A percentile compares a stretch with the other conserved stretches of the same genome.
These are phyloP conservation scores for Brienomyrus longianalis DNA, from an alignment of 2,113 vertebrate genomes.

Conservation along the genomic window DNA sequence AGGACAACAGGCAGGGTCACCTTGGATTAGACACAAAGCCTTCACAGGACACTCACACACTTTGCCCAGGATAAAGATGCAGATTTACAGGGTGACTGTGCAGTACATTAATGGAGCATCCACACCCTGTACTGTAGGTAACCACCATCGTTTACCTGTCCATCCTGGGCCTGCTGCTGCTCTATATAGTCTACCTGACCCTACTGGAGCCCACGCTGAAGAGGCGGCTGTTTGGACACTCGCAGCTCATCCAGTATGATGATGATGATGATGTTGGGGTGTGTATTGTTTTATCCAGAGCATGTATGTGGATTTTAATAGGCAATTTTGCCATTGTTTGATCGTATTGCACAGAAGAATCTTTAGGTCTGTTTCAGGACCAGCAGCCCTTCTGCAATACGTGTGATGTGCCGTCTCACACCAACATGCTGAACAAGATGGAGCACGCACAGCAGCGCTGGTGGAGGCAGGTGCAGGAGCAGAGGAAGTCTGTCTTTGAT, in stretches of 20 bases:
- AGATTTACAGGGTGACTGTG: not conserved
- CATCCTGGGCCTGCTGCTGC: constrained; percentile 86
- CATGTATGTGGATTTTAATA: not conserved
- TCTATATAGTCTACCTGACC: constrained; percentile 98
- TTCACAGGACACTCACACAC: not conserved
- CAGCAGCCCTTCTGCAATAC: constrained; percentile 75
- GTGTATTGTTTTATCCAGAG: constrained; percentile 43
- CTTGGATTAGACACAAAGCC: not conserved
- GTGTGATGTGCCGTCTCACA: constrained; percentile 63
- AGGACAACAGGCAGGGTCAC: not conserved
- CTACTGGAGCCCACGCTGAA: constrained; percentile 90
- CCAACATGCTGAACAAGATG: constrained; percentile 73
- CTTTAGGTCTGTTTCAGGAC: constrained; percentile 47
- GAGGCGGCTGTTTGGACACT: constrained; percentile 90
- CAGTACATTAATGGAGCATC: not conserved
- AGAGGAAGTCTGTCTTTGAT: constrained; percentile 75
- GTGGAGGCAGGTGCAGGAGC: constrained; percentile 75
- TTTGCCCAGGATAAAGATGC: not conserved
- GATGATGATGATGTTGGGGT: constrained; percentile 77
- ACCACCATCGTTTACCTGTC: constrained; percentile 96
- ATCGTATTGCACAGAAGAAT: not conserved
- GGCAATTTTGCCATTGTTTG: not conserved
- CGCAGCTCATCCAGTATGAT: constrained; percentile 89
- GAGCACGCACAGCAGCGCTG: constrained; percentile 75
- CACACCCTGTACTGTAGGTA: constrained; percentile 57